Conservation (phyloP, 2,888 invertebrate genomes). For the Chalcis sispes region DNA sequence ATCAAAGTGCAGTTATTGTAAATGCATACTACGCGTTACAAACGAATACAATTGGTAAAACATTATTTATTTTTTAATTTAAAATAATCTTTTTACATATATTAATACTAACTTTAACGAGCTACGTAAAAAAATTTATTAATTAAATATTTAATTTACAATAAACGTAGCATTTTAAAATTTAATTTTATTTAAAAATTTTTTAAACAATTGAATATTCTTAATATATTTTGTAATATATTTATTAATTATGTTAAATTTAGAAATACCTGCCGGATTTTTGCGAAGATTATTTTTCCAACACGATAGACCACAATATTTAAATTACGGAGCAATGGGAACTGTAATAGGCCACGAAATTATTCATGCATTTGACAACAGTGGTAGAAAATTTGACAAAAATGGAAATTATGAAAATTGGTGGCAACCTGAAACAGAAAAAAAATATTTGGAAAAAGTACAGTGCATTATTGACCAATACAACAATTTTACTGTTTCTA, state of each 20-base stretch:
- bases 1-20: constrained; percentile 2
- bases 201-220: too few species aligned
- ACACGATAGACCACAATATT: constrained; percentile 90
- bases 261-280: constrained; percentile 90
- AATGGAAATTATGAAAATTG: constrained; percentile 95
- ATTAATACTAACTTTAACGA: too few species aligned
- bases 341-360: constrained; percentile 95
- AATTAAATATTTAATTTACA: too few species aligned
- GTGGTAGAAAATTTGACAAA: constrained; percentile 93
- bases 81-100: too few species aligned
- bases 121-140: too few species aligned
- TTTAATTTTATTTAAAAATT: too few species aligned
- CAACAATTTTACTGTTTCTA: constrained; percentile 84
- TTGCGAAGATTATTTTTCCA: constrained; percentile 94
- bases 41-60: constrained; percentile 27
- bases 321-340: constrained; percentile 94
- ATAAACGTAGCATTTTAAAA: too few species aligned
- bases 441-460: constrained; percentile 88
- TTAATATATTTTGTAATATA: neutral
- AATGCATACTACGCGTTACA: constrained; percentile 21
- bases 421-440: constrained; percentile 90
- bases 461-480: constrained; percentile 95
- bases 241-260: neutral
- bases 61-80: neutral
- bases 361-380: constrained; percentile 91